phyloP scores from a whole-genome alignment of 1,140 invertebrate species.

The Nasonia giraulti region DNA sequence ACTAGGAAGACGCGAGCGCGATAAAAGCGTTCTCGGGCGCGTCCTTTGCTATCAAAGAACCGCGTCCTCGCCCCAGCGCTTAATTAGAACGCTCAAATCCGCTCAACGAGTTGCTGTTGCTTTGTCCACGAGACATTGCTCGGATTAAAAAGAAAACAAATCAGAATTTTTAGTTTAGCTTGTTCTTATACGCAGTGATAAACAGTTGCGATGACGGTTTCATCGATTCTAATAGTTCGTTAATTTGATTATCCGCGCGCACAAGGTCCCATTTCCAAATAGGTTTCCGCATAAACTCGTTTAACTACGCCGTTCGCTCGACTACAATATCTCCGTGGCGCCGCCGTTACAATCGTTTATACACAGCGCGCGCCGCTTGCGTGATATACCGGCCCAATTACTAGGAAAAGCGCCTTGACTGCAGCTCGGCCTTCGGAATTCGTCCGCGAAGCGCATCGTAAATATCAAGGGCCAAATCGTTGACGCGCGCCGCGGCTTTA shows the following conservation, averaged over 20 bases:
- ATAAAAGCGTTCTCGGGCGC: neutral
- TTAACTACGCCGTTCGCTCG: neutral
- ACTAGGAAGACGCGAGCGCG: neutral
- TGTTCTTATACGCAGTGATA: too few relatives aligned
- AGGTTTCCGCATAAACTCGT: neutral
- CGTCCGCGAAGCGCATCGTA: neutral
- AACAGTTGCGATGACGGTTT: too few relatives aligned
- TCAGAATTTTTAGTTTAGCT: too few relatives aligned
- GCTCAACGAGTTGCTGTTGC: conserved; percentile 18
- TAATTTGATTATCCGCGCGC: neutral
- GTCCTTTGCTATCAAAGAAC: conserved; percentile 29
- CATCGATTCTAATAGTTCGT: neutral
- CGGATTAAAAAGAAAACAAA: too few relatives aligned
- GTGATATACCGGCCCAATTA: neutral
- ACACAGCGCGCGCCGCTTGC: neutral
- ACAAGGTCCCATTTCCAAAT: neutral
- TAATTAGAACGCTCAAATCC: conserved; percentile 32
- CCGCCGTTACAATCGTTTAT: neutral
- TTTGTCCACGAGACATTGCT: neutral
- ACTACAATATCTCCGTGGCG: neutral
- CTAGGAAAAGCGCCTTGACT: neutral
- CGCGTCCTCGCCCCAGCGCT: neutral
- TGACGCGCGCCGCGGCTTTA: neutral
- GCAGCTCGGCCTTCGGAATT: too few relatives aligned
- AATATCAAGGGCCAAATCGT: neutral